Evolutionary conservation across 2,113 vertebrate species (phyloP), one percentile per base, ranked within the genome.

Genomic region (Mustela lutreola): DNA sequence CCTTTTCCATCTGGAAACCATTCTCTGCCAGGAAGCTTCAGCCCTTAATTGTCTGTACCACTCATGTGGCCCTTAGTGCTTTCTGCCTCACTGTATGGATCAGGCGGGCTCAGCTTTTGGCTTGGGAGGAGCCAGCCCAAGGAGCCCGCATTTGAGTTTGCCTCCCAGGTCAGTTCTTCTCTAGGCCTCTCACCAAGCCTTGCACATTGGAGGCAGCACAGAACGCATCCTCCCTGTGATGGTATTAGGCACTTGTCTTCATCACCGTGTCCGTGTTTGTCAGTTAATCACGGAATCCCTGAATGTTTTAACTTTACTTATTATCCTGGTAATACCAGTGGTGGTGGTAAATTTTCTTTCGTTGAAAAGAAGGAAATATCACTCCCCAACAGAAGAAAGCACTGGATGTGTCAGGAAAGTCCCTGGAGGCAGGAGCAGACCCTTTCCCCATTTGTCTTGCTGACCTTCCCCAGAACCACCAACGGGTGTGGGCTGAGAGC

Each of bases 301-400:
- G 4, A 9, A 9, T 79, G 15, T 58, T 76, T 39, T 11, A 11
- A 48, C 87, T 33, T 62, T 81, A n/a, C 50, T 92, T 67, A 14
- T 22, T 21, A 63, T 42, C n/a, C 45, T 63, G 89, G 58, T 65
- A 82, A 28, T 48, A n/a, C 33, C 81, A 71, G 10, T 71, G 76
- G n/a, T 19, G 19, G 11, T 33, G 62, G 42, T 60, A 86, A 36
- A 10, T 42, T 80, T 92, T 78, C 63, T 97, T 98, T 98, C 96
- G 97, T 98, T 97, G 98, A 96, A 98, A 98, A 98, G 97, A 98
- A 98, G 98, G 98, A 98, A 98, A 92, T 98, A 78, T 90, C 93
- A 91, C 53, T 90, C 88, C 95, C 89, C 96, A 98, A 96, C 96
- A 97, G 95, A 95, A 89, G 97, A 94, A 39, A 98, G 95, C 97